A percentile compares a stretch with the other conserved stretches of the same genome.
Conservation (phyloP, 2,888 invertebrate genomes). For the Mongoloraphidia duomilia region DNA sequence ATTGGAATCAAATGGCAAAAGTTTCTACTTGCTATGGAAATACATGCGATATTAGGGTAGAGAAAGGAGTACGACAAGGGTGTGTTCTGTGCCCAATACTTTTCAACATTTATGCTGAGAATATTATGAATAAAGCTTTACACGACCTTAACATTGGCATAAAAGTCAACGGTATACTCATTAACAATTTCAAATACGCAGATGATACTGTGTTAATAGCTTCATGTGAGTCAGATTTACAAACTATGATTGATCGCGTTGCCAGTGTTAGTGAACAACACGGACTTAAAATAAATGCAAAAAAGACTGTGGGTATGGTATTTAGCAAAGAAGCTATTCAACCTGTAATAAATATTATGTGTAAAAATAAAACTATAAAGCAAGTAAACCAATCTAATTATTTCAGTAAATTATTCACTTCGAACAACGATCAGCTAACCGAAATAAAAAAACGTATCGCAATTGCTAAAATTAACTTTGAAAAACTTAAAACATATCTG, state of each 20-base stretch:
- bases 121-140: neutral
- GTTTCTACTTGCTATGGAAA: neutral
- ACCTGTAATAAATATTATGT: neutral
- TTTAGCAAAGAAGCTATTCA: neutral
- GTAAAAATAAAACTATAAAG: neutral
- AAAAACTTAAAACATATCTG: no score
- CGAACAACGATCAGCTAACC: no score
- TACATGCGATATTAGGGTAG: neutral
- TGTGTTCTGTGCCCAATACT: neutral
- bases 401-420: no score
- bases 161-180: no score
- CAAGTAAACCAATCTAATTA: no score
- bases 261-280: neutral
- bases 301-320: neutral
- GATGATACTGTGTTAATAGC: no score
- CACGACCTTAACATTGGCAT: neutral
- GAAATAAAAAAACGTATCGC: no score
- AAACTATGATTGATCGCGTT: neutral
- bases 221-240: no score
- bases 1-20: neutral
- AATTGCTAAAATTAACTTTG: no score
- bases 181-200: no score
- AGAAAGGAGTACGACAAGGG: neutral
- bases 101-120: no score
- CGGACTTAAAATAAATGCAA: neutral